Evolutionary conservation across 2,797 vertebrate species (phyloP).

Genomic region (Dallia pectoralis): DNA sequence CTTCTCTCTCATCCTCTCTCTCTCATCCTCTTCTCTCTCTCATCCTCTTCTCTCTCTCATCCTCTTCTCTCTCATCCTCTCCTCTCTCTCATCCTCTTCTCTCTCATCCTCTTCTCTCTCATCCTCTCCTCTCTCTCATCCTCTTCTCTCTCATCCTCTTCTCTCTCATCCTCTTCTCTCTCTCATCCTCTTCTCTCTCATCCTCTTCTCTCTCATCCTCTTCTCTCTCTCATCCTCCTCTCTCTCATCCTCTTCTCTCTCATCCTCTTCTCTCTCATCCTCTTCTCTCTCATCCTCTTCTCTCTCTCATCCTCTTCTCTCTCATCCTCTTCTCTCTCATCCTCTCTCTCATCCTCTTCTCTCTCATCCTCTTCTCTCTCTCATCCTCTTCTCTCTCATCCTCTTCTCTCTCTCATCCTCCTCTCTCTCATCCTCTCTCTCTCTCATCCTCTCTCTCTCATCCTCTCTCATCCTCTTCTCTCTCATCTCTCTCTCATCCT

Average conservation of each 20-base stretch:
- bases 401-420: too few relatives aligned
- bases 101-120: not conserved
- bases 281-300: not conserved
- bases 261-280: not conserved
- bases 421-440: slow-evolving; percentile 2
- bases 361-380: too few relatives aligned
- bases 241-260: not conserved
- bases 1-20: not conserved
- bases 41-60: not conserved
- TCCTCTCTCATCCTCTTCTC: not conserved
- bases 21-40: not conserved
- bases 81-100: too few relatives aligned
- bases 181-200: too few relatives aligned
- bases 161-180: too few relatives aligned
- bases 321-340: too few relatives aligned
- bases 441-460: not conserved
- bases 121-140: not conserved
- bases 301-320: not conserved
- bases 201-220: too few relatives aligned
- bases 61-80: too few relatives aligned
- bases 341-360: too few relatives aligned
- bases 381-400: not conserved
- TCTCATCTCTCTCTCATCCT: slow-evolving; percentile 25
- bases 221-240: too few relatives aligned
- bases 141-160: too few relatives aligned